Evolutionary conservation across 2,113 vertebrate species (phyloP).

Genomic region (Cinclus cinclus): DNA sequence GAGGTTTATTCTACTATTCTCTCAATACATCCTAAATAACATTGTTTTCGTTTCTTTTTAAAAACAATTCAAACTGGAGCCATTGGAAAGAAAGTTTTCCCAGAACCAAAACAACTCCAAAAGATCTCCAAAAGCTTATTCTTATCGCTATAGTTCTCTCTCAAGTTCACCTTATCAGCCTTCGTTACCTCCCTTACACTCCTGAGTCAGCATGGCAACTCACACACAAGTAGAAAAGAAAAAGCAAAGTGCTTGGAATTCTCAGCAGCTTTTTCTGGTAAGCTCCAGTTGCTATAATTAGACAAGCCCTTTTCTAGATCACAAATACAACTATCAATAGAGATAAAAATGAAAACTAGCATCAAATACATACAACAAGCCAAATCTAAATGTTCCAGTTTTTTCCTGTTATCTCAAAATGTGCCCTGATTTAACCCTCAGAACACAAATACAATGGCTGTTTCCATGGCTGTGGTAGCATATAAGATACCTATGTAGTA

Average conservation of each 20-base stretch:
- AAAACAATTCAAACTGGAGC: neutral
- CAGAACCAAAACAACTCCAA: neutral
- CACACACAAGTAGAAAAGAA: neutral
- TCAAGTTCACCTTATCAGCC: conserved; percentile 3
- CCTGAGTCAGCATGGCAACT: neutral
- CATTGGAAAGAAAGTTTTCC: neutral
- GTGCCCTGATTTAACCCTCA: neutral
- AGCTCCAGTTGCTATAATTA: conserved; percentile 20
- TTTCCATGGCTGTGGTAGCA: neutral
- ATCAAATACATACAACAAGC: neutral
- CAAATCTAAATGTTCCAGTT: neutral
- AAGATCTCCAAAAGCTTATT: neutral
- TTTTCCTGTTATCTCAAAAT: neutral
- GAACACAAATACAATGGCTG: neutral
- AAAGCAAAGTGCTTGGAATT: neutral
- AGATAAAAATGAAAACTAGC: conserved; percentile 34
- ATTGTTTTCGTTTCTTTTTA: neutral
- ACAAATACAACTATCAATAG: conserved; percentile 30
- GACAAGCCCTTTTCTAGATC: conserved; percentile 8
- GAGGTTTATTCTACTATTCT: neutral
- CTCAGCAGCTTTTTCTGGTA: conserved; percentile 8
- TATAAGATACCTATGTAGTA: neutral
- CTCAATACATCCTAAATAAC: neutral
- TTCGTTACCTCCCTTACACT: neutral
- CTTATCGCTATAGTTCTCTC: neutral